Evolutionary conservation across 2,888 invertebrate species (phyloP), one percentile per base, ranked within the genome.

Genomic region (Sinhomidia bicolor): DNA sequence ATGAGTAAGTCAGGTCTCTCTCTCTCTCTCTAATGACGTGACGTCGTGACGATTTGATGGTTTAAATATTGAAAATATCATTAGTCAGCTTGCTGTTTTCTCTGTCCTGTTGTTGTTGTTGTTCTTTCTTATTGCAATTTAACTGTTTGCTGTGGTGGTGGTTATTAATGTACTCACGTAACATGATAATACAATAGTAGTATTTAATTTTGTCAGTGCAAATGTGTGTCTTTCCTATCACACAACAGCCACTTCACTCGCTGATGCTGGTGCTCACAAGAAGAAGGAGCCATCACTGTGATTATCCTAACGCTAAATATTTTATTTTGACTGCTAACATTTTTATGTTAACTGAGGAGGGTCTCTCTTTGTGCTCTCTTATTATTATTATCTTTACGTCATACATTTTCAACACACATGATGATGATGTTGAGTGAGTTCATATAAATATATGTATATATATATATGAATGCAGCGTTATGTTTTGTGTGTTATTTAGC

Each of bases 11-110:
- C 71, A 74, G 88, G 74, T 79, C 82, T 60, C 82, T 87, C 76
- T 84, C 76, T 76, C 82, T 62, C 74, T 82, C 60, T 85, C 47
- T 76, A 83, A 88, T 88, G 88, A 88, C 83, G 83, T 82, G 82
- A 76, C 88, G 88, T 88, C 88, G 88, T 88, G 88, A 82, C 88
- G 82, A 83, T 88, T 78, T 83, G 68, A 78, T 88, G 68, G 65
- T 76, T 88, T 83, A 82, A 83, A 83, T 87, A 87, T 87, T 87
- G 74, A 87, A 82, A 87, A 81, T 62, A 81, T 87, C 87, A 87
- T 87, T 87, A 87, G 81, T 87, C 87, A 87, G 81, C 74, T 44
- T 29, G 41, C 71, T 20, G 57, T 71, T 87, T 87, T 62, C 81
- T 62, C 78, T 51, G 74, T 81, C 71, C 62, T 78, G 17, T 12